Evolutionary conservation across 1,140 invertebrate genomes (phyloP), one percentile per base, ranked within the genome.

Genomic region (Aphaenogaster rudis): DNA sequence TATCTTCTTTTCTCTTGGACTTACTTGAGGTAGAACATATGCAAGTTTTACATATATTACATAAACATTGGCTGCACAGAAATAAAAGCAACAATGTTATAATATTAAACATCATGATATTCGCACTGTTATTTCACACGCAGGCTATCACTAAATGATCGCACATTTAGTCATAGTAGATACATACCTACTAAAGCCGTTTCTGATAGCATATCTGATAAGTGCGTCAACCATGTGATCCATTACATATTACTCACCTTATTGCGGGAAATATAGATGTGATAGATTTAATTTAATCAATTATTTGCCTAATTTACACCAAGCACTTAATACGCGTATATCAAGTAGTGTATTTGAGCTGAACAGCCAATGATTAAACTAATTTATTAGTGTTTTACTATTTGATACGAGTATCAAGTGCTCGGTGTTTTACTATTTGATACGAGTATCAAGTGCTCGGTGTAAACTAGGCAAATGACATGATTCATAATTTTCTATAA

Each of bases 151-250:
- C 0, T 57, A 21, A 80, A 69, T 39, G 36, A 7, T 28, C 13
- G 13, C 28, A 28, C 3, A 17, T 54, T 71, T 17, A 39, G 33
- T 52, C n/a, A 71, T 13, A 71, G 21, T 13, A 81, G 66, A 63
- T 76, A 48, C 11, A 59, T 13, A 45, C 36, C 13, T 67, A 45
- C 21, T 86, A 74, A 7, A 59, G 48, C 42, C 28, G 9, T 57
- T 87, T 13, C 11, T 90, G 92, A 93, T 93, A 92, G 59, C 88
- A 87, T 93, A 93, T 92, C 92, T 89, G 93, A 93, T 93, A 89
- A 91, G 67, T 59, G 54, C 79, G 71, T 88, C 88, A 69, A 52
- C 15, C n/a, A 63, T 45, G 33, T 72, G 39, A 89, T 79, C 42
- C 59, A 59, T 66, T 39, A 45, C 21, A 66, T 50, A 17, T 66